Percentiles rank a stretch among this genome's conserved stretches.
Conservation (phyloP, 2,888 invertebrate species). For the Lacanobia wlatinum region DNA sequence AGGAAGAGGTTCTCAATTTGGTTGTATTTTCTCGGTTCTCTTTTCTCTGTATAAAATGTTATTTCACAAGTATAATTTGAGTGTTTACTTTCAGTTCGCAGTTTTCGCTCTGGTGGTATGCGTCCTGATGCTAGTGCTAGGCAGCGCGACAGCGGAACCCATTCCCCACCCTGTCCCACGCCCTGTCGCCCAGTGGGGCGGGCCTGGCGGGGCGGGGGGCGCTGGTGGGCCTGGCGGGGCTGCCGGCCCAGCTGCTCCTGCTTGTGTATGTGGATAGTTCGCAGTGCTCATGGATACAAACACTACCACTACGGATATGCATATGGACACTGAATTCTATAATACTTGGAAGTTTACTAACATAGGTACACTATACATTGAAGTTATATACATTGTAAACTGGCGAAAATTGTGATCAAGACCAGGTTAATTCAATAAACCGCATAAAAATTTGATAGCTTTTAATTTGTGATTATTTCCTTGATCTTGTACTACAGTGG, state of each 20-base stretch:
- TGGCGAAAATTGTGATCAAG: too few relatives aligned
- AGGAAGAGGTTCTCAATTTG: too few relatives aligned
- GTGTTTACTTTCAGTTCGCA: conserved; percentile 22
- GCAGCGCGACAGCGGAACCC: neutral
- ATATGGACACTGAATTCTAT: neutral
- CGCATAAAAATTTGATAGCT: too few relatives aligned
- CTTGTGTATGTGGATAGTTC: conserved; percentile 14
- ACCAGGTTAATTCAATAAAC: too few relatives aligned
- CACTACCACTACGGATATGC: neutral
- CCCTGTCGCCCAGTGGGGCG: neutral
- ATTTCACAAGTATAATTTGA: neutral
- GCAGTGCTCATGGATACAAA: neutral
- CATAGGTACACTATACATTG: too few relatives aligned
- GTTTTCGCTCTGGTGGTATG: conserved; percentile 20
- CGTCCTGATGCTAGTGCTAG: conserved; percentile 12
- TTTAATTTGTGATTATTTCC: too few relatives aligned
- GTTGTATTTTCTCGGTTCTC: too few relatives aligned
- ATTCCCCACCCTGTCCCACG: neutral
- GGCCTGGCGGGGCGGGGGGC: neutral
- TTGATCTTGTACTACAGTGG: too few relatives aligned
- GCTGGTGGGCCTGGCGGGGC: neutral
- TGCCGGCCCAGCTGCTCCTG: conserved; percentile 15
- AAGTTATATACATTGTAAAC: too few relatives aligned
- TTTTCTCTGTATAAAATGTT: too few relatives aligned
- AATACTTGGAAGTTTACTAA: too few relatives aligned